Evolutionary conservation across 2,888 invertebrate genomes (phyloP).

Genomic region (Liposcelis brunnea): DNA sequence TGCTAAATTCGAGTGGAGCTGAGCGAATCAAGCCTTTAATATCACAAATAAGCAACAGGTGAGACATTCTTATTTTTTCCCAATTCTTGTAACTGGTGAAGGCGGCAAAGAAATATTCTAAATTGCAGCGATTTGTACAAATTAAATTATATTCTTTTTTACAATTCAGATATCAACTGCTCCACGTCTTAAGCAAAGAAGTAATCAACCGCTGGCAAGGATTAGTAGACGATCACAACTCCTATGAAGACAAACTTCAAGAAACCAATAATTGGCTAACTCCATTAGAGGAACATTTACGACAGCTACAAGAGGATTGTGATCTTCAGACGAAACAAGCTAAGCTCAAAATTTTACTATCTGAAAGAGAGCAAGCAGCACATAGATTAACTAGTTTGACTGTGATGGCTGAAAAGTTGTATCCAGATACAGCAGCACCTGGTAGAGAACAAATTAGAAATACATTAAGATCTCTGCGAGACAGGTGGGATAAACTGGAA

Average conservation of each 20-base stretch:
- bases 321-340: conserved; percentile 47
- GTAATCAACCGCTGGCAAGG: conserved; percentile 69
- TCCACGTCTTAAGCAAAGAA: conserved; percentile 68
- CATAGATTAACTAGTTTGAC: conserved; percentile 57
- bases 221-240: conserved; percentile 65
- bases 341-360: conserved; percentile 49
- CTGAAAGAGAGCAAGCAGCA: conserved; percentile 72
- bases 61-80: conserved; percentile 10
- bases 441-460: conserved; percentile 80
- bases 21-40: conserved; percentile 73
- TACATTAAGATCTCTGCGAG: conserved; percentile 60
- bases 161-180: conserved; percentile 43
- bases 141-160: not conserved
- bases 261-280: conserved; percentile 62
- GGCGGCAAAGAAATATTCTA: too few relatives aligned
- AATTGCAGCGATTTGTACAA: too few relatives aligned
- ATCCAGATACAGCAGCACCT: conserved; percentile 80
- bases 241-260: conserved; percentile 54
- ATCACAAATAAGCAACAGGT: conserved; percentile 72
- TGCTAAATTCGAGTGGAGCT: conserved; percentile 68
- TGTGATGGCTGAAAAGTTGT: conserved; percentile 68
- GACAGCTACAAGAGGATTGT: conserved; percentile 37
- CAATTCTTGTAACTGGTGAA: not conserved
- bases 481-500: conserved; percentile 70
- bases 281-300: conserved; percentile 54